Base-by-base conservation (phyloP, 2,888 invertebrate genomes). In the Eristalinus sepulchralis region DNA sequence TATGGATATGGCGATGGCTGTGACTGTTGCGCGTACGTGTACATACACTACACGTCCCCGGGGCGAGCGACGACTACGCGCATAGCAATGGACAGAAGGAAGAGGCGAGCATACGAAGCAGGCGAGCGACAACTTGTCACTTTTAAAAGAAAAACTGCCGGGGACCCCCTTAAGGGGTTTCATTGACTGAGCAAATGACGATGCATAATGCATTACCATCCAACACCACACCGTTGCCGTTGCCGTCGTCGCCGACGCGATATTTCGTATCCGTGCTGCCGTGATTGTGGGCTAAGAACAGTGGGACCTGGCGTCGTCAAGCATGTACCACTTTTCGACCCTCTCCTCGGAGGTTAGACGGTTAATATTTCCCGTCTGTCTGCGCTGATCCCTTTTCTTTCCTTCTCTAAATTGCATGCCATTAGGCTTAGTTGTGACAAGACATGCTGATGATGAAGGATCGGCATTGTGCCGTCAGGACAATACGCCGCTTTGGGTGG, bases 121-220 rank as follows among this genome's bases (percentile, higher is more conserved):
- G 47, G 47, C 57, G 39, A 77, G 78, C 63, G 85, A 79, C 86
- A 86, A 86, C 60, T 83, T 86, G 86, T 86, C 86, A 86, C 62
- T 73, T 81, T 81, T 70, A 36, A 66, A 70, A 33, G 57, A 64
- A 83, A 82, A 79, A 73, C 73, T 82, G 82, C 76, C 72, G 67
- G 34, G 47, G 57, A 77, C 62, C 76, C 76, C 78, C 86, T 83
- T 78, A 47, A 72, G 78, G 86, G 86, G 78, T 73, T 86, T 73
- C 82, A 85, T 82, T 77, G 67, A 77, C 53, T 77, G 72, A 82
- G 64, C 82, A 72, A 77, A 78, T 82, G 86, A 78, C 73, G 78
- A 86, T 86, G 86, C 86, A 86, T 86, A 75, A 86, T 86, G 86
- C 86, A 86, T 86, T 83, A 79, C 70, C 78, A 60, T 75, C 73